Evolutionary conservation across 92 coral and sea anemone species (phyloP).

Genomic region (Umimayanthus chanpuru): DNA sequence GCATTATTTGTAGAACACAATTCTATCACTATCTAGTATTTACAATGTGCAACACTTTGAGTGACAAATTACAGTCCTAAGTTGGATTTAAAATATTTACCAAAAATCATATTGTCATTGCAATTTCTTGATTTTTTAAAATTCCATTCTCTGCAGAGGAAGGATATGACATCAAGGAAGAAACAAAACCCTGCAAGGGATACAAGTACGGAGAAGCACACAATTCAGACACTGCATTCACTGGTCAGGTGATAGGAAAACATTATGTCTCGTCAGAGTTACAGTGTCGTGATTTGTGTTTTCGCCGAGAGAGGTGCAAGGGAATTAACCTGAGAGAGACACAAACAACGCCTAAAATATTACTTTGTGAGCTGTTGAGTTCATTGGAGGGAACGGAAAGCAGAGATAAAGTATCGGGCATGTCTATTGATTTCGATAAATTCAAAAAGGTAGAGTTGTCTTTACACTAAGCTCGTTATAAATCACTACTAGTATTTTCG

Average conservation of each 20-base stretch:
- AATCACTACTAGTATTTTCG: no score
- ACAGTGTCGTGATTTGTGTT: slow-evolving; percentile 32
- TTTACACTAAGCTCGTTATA: no score
- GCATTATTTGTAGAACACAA: no score
- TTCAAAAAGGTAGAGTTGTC: background rate
- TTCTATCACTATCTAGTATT: no score
- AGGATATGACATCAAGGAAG: slow-evolving; percentile 6
- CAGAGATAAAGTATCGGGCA: background rate
- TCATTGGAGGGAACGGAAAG: background rate
- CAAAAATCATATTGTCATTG: no score
- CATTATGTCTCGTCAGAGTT: slow-evolving; percentile 12
- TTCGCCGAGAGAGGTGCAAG: slow-evolving; percentile 19
- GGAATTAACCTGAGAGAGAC: background rate
- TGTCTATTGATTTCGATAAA: background rate
- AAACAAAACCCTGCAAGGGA: background rate
- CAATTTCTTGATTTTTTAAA: background rate
- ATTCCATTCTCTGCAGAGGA: background rate
- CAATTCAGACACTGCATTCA: background rate
- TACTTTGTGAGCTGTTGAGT: background rate
- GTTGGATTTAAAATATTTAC: no score
- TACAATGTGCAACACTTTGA: no score
- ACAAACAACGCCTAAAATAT: background rate
- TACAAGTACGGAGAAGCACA: background rate
- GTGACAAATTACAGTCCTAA: no score
- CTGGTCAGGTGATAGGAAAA: slow-evolving; percentile 1